Conservation (phyloP, 2,113 vertebrate genomes). For the Nasalis larvatus region DNA sequence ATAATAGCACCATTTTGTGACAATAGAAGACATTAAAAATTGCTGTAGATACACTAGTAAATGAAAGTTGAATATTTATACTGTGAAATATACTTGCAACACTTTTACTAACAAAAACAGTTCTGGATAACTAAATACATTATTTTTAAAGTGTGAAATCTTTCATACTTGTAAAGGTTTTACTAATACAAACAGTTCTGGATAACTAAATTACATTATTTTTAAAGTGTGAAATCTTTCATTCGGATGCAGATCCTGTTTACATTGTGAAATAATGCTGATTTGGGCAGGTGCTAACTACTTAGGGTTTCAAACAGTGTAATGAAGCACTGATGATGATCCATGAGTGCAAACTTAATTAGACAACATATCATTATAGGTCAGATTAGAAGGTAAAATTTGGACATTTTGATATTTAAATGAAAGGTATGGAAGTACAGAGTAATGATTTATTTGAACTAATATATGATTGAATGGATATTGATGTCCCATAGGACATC, state of each 20-base stretch:
- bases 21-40: neutral
- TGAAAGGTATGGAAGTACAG: neutral
- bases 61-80: neutral
- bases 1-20: neutral
- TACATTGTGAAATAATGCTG: constrained; percentile 9
- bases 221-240: neutral
- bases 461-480: neutral
- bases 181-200: neutral
- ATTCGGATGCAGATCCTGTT: constrained; percentile 21
- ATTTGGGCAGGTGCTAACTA: constrained; percentile 37
- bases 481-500: neutral
- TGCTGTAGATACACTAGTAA: neutral
- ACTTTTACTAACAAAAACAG: neutral
- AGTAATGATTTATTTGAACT: neutral
- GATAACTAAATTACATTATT: neutral
- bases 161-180: neutral
- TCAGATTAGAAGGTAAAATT: neutral
- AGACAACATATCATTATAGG: constrained; percentile 22
- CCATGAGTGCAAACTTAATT: constrained; percentile 20
- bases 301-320: constrained; percentile 1
- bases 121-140: neutral
- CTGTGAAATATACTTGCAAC: neutral
- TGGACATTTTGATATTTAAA: constrained; percentile 11
- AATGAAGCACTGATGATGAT: constrained; percentile 34
- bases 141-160: neutral